phyloP scores from a whole-genome alignment of 1,140 invertebrate species.

The Formica selysi region DNA sequence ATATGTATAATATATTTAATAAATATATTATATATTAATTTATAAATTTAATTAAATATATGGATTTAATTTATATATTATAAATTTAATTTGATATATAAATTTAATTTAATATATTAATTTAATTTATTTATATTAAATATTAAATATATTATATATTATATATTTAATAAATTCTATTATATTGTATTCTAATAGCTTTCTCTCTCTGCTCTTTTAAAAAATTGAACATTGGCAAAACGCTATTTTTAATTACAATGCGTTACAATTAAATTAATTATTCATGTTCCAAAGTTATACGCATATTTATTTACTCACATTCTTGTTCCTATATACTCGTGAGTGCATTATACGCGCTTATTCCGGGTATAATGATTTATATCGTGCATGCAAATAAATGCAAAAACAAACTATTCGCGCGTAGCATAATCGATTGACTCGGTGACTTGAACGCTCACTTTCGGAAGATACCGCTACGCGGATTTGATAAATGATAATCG shows the following conservation, averaged over 20 bases:
- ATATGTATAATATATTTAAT: too few species aligned
- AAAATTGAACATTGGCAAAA: background rate
- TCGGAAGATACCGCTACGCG: background rate
- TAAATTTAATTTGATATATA: too few species aligned
- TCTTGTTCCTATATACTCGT: too few species aligned
- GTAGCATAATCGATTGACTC: background rate
- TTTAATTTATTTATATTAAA: too few species aligned
- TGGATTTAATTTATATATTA: too few species aligned
- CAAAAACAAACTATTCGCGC: background rate
- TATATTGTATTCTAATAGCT: too few species aligned
- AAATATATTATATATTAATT: too few species aligned
- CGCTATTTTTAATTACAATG: background rate
- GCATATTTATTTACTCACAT: background rate
- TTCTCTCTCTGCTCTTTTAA: too few species aligned
- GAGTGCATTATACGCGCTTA: background rate
- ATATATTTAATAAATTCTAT: too few species aligned
- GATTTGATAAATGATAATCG: background rate
- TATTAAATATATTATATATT: too few species aligned
- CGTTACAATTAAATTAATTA: background rate
- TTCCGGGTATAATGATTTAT: background rate
- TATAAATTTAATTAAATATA: too few species aligned
- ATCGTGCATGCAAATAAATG: background rate
- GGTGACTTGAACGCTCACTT: slow-evolving; percentile 16
- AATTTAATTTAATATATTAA: too few species aligned
- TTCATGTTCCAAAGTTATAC: background rate